These are phyloP conservation scores for Latrodectus elegans DNA, from an alignment of 2,888 invertebrate genomes.

Conservation along the genomic window DNA sequence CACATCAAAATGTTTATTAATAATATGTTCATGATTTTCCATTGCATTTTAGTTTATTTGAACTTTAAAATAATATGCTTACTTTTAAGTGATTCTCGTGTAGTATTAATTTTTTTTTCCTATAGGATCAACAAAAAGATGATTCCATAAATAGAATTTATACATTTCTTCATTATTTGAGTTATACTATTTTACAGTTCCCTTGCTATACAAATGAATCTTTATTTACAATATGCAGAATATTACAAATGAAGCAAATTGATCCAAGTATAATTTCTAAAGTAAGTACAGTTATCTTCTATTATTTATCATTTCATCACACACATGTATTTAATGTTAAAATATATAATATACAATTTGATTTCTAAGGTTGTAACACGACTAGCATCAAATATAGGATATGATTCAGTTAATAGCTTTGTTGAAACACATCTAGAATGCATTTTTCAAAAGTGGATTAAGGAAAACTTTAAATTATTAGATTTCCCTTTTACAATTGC, in stretches of 20 bases:
- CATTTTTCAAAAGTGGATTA: slow-evolving; percentile 47
- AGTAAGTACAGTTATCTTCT: slow-evolving; percentile 8
- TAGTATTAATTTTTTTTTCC: not conserved
- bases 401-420: slow-evolving; percentile 21
- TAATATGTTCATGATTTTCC: no score
- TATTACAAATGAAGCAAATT: slow-evolving; percentile 19
- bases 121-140: slow-evolving; percentile 26
- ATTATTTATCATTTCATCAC: no score
- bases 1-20: no score
- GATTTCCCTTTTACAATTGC: slow-evolving; percentile 57
- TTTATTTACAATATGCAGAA: slow-evolving; percentile 45
- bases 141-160: slow-evolving; percentile 22
- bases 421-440: slow-evolving; percentile 48
- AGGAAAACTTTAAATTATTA: slow-evolving; percentile 31
- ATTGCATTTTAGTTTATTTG: no score
- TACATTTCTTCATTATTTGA: slow-evolving; percentile 43
- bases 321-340: not conserved
- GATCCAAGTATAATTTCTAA: slow-evolving; percentile 16
- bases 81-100: no score
- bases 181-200: slow-evolving; percentile 28
- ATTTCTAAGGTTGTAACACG: slow-evolving; percentile 47
- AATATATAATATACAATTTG: not conserved
- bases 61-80: no score
- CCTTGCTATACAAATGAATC: slow-evolving; percentile 53
- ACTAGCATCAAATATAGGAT: slow-evolving; percentile 25